These are phyloP conservation scores for Oncorhynchus mykiss DNA, from an alignment of 2,113 vertebrate species.

Conservation along the genomic window DNA sequence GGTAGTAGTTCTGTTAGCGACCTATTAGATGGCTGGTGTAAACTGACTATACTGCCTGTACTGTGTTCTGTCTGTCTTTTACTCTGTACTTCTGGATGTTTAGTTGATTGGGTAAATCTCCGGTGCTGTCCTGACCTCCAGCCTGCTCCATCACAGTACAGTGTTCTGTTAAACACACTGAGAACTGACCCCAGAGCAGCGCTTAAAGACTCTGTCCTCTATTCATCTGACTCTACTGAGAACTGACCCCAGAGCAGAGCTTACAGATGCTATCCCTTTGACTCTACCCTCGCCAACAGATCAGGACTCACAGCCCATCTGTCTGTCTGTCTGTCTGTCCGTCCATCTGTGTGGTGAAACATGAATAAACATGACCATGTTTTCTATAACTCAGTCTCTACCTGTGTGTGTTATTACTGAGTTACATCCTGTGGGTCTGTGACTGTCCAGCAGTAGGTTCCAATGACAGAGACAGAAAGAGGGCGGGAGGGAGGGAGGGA, in stretches of 20 bases:
- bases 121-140: not conserved
- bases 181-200: slow-evolving; percentile 28
- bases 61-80: not conserved
- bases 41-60: slow-evolving; percentile 14
- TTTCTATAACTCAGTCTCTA: slow-evolving; percentile 30
- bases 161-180: not conserved
- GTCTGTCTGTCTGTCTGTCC: slow-evolving; percentile 18
- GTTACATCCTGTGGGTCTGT: not conserved
- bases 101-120: not conserved
- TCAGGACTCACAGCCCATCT: slow-evolving; percentile 17
- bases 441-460: too few relatives aligned
- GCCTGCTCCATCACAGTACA: slow-evolving; percentile 9
- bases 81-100: slow-evolving; percentile 1
- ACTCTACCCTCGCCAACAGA: not conserved
- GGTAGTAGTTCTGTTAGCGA: slow-evolving; percentile 25
- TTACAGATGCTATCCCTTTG: too few relatives aligned
- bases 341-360: slow-evolving; percentile 40
- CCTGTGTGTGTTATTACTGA: slow-evolving; percentile 18
- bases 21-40: not conserved
- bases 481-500: not conserved
- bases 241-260: too few relatives aligned
- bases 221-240: too few relatives aligned
- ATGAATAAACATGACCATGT: slow-evolving; percentile 57
- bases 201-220: slow-evolving; percentile 3
- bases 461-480: not conserved